Percentiles rank a stretch among this genome's conserved stretches.
These are phyloP conservation scores for Burhinus bistriatus DNA, from an alignment of 2,113 vertebrate species.

Conservation along the genomic window DNA sequence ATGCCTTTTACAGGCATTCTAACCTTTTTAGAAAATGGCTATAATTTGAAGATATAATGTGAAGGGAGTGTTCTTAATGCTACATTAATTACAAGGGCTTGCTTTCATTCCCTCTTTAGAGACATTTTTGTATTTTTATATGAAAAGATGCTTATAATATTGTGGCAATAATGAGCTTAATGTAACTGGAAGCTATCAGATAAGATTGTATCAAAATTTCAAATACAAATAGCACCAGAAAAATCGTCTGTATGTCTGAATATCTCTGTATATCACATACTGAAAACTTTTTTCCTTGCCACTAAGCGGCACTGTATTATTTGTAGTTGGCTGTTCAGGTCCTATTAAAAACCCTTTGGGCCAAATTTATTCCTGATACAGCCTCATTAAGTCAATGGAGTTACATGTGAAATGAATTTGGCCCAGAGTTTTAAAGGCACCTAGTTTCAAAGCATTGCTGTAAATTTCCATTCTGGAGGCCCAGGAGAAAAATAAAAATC, in stretches of 20 bases:
- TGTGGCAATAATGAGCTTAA: constrained; percentile 71
- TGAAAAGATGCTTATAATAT: constrained; percentile 69
- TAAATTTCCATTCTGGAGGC: constrained; percentile 30
- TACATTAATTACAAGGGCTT: constrained; percentile 65
- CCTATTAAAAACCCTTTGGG: constrained; percentile 32
- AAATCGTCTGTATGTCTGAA: background rate
- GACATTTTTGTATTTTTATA: constrained; percentile 65
- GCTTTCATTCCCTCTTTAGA: constrained; percentile 59
- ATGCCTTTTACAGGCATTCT: constrained; percentile 42
- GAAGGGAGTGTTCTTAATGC: constrained; percentile 64
- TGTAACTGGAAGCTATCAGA: constrained; percentile 73
- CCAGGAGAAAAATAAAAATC: background rate
- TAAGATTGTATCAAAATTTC: constrained; percentile 66
- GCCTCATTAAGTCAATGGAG: background rate
- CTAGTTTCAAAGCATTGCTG: background rate
- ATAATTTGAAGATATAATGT: constrained; percentile 57
- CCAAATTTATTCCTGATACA: constrained; percentile 14
- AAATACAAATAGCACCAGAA: constrained; percentile 56
- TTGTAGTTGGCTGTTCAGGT: constrained; percentile 49
- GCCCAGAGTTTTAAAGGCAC: background rate
- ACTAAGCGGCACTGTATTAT: constrained; percentile 71
- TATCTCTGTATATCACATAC: background rate
- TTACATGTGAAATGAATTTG: background rate
- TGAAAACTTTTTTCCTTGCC: constrained; percentile 55
- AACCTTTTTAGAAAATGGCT: constrained; percentile 70